Evolutionary conservation across 1,140 invertebrate species (phyloP), one percentile per base, ranked within the genome.

Genomic region (Rhizoglyphus robini): DNA sequence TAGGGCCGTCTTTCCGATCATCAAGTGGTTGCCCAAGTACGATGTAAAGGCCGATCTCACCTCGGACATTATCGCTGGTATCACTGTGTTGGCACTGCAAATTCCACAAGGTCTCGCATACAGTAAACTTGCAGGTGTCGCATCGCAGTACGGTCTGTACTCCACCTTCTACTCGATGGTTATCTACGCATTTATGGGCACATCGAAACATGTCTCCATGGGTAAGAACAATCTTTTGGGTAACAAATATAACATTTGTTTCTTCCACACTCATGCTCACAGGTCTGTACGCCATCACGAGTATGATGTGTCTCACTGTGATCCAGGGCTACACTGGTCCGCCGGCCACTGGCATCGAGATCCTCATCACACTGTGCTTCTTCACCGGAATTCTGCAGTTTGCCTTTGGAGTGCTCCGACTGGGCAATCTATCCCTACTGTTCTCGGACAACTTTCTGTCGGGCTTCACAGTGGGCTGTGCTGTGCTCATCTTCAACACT

Each of bases 41-140:
- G 63, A 70, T 36, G 27, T 65, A 51, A 65, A 68, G 29, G 63
- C 67, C 23, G 23, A 64, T 1, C 30, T 67, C 61, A 68, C 74
- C 2, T 63, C 68, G 3, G 76, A 77, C 68, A 4, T 76, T 4
- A 69, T 77, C 29, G 71, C 78, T 2, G 91, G 90, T 3, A 78
- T 88, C 48, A 94, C 90, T 1, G 86, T 91, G 4, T 88, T 87
- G 20, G 84, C 93, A 67, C 88, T 96, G 85, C 88, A 94, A 71
- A 90, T 95, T 74, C 90, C 90, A 0, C 90, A 94, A 81, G 88
- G 90, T 66, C 88, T 94, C 85, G 89, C 89, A 0, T 96, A 96
- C 77, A 88, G 88, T 5, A 76, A 95, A 60, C 74, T 96, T 49
- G 89, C 87, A 0, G 86, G 86, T 67, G 84, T 95, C 0, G 85